Percentiles rank a stretch among this genome's conserved stretches.
Evolutionary conservation across 2,888 invertebrate species (phyloP).

Genomic region (Drosophila greeni): DNA sequence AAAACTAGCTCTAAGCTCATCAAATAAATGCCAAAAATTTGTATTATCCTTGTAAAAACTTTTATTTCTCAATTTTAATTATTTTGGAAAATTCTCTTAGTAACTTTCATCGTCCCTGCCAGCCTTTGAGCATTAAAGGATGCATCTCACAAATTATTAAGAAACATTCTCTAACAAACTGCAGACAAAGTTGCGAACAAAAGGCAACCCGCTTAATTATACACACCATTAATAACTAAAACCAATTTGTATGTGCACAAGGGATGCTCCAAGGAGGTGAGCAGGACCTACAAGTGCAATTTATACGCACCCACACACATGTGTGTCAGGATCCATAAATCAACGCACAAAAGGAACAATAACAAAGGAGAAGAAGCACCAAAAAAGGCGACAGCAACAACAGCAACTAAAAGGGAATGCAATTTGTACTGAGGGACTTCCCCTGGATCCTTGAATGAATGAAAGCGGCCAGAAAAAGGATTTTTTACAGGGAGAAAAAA

Average conservation of each 20-base stretch:
- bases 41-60: neutral
- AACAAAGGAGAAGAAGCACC: conserved; percentile 28
- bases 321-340: conserved; percentile 55
- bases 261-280: conserved; percentile 45
- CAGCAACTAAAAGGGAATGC: conserved; percentile 58
- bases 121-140: conserved; percentile 46
- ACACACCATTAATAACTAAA: conserved; percentile 72
- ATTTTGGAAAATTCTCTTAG: conserved; percentile 1
- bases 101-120: neutral
- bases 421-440: conserved; percentile 60
- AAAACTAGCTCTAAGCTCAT: no score
- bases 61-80: conserved; percentile 26
- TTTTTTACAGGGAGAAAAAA: conserved; percentile 2
- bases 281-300: conserved; percentile 39
- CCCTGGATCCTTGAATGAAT: conserved; percentile 11
- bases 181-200: conserved; percentile 71
- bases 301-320: conserved; percentile 9
- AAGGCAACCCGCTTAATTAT: conserved; percentile 68
- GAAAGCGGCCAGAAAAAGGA: conserved; percentile 3
- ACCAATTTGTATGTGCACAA: conserved; percentile 66
- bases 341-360: conserved; percentile 62
- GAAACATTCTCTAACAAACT: conserved; percentile 70
- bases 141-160: conserved; percentile 67
- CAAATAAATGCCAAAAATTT: neutral
- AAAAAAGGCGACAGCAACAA: neutral